These are phyloP conservation scores for Micrasema minimum DNA, from an alignment of 1,140 invertebrate genomes.

Conservation along the genomic window DNA sequence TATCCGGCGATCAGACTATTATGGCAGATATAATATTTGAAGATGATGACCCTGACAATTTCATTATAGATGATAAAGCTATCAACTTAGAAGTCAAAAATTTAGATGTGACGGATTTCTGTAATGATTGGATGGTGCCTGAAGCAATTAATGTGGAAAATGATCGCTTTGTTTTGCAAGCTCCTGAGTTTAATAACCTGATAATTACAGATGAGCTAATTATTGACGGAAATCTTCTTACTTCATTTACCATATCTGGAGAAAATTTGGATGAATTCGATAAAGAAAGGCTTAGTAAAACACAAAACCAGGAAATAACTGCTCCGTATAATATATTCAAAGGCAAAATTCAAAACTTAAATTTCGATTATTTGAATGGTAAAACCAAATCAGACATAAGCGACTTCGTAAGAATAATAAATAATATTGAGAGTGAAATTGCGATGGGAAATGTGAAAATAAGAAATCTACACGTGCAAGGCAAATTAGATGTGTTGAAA, in stretches of 20 bases:
- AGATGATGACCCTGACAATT: constrained; percentile 36
- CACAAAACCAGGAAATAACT: constrained; percentile 29
- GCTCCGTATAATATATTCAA: constrained; percentile 42
- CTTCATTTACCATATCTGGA: constrained; percentile 21
- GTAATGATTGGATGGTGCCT: constrained; percentile 46
- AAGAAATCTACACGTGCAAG: constrained; percentile 39
- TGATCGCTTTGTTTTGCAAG: constrained; percentile 30
- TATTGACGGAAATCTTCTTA: constrained; percentile 44
- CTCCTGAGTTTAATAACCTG: constrained; percentile 42
- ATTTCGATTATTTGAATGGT: constrained; percentile 43
- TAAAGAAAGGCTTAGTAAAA: constrained; percentile 45
- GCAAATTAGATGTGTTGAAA: constrained; percentile 37
- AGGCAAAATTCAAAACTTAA: constrained; percentile 30
- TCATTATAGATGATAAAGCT: constrained; percentile 36
- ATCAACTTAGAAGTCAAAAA: constrained; percentile 33
- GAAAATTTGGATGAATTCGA: constrained; percentile 44
- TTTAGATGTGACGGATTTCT: constrained; percentile 40
- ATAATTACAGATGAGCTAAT: constrained; percentile 38
- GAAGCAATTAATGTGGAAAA: constrained; percentile 29
- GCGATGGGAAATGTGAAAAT: constrained; percentile 38
- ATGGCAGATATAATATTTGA: constrained; percentile 45
- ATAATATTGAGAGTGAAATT: constrained; percentile 42
- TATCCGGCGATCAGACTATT: constrained; percentile 55
- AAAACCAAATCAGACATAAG: constrained; percentile 32
- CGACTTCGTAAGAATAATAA: constrained; percentile 27